phyloP scores from a whole-genome alignment of 1,140 invertebrate species.

The Zaprionus nigranus region DNA sequence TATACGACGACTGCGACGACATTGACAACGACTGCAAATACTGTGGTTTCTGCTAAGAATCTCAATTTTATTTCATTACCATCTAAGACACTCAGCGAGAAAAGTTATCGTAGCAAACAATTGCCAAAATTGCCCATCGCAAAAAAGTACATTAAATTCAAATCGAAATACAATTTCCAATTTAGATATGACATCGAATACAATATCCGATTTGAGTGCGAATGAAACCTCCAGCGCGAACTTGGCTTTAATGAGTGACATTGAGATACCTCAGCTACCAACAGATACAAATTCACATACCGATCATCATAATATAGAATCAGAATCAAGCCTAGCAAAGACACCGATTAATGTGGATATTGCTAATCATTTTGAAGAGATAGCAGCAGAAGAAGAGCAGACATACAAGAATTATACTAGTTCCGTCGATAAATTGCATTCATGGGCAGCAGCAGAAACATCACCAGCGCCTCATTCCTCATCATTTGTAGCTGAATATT shows the following conservation, averaged over 20 bases:
- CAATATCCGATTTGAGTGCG: background rate
- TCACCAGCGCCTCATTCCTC: background rate
- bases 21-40: background rate
- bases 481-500: background rate
- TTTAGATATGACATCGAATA: background rate
- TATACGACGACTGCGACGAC: background rate
- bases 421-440: background rate
- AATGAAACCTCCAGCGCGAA: background rate
- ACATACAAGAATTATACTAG: background rate
- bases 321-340: background rate
- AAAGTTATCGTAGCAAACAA: slow-evolving; percentile 59
- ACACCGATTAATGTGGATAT: background rate
- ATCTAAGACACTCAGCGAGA: slow-evolving; percentile 26
- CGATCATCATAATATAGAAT: background rate
- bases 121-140: slow-evolving; percentile 63
- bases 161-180: slow-evolving; percentile 27
- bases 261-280: background rate
- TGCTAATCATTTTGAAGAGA: background rate
- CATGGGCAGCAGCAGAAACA: background rate
- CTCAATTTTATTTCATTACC: slow-evolving; percentile 15
- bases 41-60: slow-evolving; percentile 18
- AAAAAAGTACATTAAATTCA: slow-evolving; percentile 22
- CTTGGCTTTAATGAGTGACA: background rate
- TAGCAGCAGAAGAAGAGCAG: background rate
- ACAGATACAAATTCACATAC: background rate